A percentile compares a stretch with the other conserved stretches of the same genome.
Evolutionary conservation across 2,797 vertebrate species (phyloP).

Genomic region (Paguma larvata): DNA sequence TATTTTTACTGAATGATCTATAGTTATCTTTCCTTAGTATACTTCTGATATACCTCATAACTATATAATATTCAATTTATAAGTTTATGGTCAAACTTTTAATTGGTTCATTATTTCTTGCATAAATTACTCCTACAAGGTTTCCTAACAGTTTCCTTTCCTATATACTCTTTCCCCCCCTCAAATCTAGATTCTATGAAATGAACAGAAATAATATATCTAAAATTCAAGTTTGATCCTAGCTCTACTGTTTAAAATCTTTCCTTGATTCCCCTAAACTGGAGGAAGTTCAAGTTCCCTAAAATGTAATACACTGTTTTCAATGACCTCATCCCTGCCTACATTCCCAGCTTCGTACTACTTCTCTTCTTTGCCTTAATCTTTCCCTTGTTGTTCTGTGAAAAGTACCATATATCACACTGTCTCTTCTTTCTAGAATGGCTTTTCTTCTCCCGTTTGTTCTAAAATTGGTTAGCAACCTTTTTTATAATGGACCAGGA

Average conservation of each 20-base stretch:
- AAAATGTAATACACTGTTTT: not conserved
- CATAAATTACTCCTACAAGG: not conserved
- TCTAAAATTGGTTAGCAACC: not conserved
- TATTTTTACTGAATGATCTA: slow-evolving; percentile 4
- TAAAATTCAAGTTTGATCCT: slow-evolving; percentile 12
- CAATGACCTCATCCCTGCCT: not conserved
- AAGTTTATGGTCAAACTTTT: slow-evolving; percentile 39
- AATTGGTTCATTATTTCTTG: slow-evolving; percentile 37
- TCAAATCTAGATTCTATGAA: not conserved
- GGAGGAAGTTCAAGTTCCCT: not conserved
- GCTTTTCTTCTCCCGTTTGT: not conserved
- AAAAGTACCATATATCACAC: not conserved
- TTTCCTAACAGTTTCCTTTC: not conserved
- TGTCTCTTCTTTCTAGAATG: not conserved
- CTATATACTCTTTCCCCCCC: not conserved
- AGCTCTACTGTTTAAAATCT: not conserved
- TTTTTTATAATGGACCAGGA: not conserved
- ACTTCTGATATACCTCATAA: not conserved
- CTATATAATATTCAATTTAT: slow-evolving; percentile 3
- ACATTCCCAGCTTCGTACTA: not conserved
- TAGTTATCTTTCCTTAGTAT: not conserved
- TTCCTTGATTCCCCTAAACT: not conserved
- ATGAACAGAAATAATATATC: not conserved
- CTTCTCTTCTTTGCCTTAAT: not conserved
- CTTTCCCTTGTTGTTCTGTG: not conserved